Evolutionary conservation across 2,797 vertebrate genomes (phyloP).

Genomic region (Ispidina picta): DNA sequence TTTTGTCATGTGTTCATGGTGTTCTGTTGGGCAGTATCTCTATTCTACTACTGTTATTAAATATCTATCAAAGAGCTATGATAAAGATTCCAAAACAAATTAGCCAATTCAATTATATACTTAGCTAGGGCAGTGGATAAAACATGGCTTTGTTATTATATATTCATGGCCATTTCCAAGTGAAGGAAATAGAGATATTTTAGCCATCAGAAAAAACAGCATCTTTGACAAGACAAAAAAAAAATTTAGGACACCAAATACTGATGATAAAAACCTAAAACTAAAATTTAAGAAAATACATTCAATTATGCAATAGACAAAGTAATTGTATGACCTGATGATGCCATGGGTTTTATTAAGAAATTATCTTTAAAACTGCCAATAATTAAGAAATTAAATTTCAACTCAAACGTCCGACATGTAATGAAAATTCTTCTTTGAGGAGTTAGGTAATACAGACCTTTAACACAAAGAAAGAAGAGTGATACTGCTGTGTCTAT

Average conservation of each 20-base stretch:
- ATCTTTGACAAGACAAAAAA: not conserved
- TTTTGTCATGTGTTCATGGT: conserved; percentile 63
- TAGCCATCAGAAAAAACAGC: not conserved
- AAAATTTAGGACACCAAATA: not conserved
- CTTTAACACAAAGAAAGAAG: conserved; percentile 59
- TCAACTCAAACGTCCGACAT: not conserved
- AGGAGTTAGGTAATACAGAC: conserved; percentile 1
- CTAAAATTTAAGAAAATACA: not conserved
- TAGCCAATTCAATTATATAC: not conserved
- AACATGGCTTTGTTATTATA: not conserved
- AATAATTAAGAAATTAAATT: not conserved
- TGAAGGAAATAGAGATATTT: not conserved
- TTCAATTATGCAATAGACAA: not conserved
- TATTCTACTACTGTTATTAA: conserved; percentile 22
- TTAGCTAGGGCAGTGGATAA: not conserved
- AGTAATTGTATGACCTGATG: not conserved
- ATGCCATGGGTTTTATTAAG: not conserved
- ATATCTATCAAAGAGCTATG: not conserved
- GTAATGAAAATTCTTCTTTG: not conserved
- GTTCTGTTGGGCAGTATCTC: conserved; percentile 57
- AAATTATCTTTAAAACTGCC: not conserved
- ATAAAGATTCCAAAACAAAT: conserved; percentile 8
- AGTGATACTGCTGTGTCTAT: conserved; percentile 76
- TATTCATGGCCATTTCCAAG: not conserved
- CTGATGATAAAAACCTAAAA: not conserved